phyloP scores from a whole-genome alignment of 2,797 vertebrate genomes.

The Sebastiscus albofasciatus region DNA sequence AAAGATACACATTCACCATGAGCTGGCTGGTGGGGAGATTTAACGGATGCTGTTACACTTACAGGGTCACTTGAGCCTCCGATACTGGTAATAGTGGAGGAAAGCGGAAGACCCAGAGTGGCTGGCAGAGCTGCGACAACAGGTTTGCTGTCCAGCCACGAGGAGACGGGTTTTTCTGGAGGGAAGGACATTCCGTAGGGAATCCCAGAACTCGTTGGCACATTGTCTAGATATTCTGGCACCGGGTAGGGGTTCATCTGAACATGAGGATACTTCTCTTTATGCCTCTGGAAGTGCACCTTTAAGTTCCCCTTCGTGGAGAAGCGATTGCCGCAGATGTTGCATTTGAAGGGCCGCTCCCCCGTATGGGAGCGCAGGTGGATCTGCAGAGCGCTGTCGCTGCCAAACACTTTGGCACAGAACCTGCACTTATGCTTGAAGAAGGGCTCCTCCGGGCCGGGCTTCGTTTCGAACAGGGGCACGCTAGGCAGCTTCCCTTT shows the following conservation, averaged over 20 bases:
- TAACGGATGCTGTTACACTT: conserved; percentile 88
- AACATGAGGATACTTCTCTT: conserved; percentile 97
- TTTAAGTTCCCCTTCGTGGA: conserved; percentile 99
- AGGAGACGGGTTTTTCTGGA: conserved; percentile 91
- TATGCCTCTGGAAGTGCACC: conserved; percentile 99
- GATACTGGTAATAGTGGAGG: conserved; percentile 83
- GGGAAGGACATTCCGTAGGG: conserved; percentile 97
- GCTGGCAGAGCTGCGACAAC: conserved; percentile 86
- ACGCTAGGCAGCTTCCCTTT: conserved; percentile 91
- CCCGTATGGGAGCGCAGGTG: conserved; percentile 98
- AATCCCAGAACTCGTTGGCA: conserved; percentile 95
- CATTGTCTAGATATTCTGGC: conserved; percentile 97
- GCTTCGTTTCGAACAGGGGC: conserved; percentile 93
- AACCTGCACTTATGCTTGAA: conserved; percentile 99
- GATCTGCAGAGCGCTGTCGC: conserved; percentile 98
- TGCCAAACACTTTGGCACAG: conserved; percentile 99
- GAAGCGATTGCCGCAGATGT: conserved; percentile 99
- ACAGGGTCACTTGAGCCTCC: conserved; percentile 88
- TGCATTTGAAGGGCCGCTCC: conserved; percentile 98
- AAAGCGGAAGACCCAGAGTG: conserved; percentile 88
- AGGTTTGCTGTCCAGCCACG: conserved; percentile 95
- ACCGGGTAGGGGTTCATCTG: conserved; percentile 99
- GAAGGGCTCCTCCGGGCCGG: conserved; percentile 93
- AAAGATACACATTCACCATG: conserved; percentile 90
- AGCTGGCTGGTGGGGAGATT: conserved; percentile 89